A percentile compares a stretch with the other conserved stretches of the same genome.
phyloP scores from a whole-genome alignment of 2,113 vertebrate species.

The Symphodus melops region DNA sequence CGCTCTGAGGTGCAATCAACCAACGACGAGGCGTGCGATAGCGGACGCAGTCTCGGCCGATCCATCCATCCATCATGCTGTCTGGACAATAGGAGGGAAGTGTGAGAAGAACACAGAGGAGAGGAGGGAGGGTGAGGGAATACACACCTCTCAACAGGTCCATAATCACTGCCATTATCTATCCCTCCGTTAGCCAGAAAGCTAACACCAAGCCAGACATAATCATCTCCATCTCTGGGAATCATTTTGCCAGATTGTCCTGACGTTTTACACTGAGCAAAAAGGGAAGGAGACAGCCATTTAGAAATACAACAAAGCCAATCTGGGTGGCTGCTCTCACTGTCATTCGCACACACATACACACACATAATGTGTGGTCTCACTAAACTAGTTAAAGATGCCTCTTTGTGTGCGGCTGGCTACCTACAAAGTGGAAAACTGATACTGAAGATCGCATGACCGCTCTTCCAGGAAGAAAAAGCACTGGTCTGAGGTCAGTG shows the following conservation, averaged over 20 bases:
- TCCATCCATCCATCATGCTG: conserved; percentile 68
- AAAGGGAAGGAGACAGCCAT: conserved; percentile 47
- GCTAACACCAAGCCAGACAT: conserved; percentile 45
- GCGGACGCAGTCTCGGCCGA: conserved; percentile 39
- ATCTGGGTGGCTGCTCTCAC: conserved; percentile 44
- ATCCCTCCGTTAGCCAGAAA: conserved; percentile 41
- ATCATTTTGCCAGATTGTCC: conserved; percentile 59
- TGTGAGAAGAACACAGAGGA: conserved; percentile 49
- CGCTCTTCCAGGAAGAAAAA: conserved; percentile 72
- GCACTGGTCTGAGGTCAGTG: conserved; percentile 73
- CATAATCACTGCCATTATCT: conserved; percentile 66
- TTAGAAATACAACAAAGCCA: conserved; percentile 65
- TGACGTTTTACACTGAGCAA: conserved; percentile 57
- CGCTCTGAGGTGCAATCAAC: conserved; percentile 57
- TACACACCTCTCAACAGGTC: conserved; percentile 64
- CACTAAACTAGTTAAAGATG: conserved; percentile 76
- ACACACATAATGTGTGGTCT: conserved; percentile 64
- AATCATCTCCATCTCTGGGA: conserved; percentile 57
- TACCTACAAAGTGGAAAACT: conserved; percentile 75
- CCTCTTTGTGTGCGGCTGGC: conserved; percentile 61
- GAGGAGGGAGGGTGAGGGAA: conserved; percentile 27
- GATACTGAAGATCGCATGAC: conserved; percentile 72
- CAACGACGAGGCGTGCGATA: conserved; percentile 48
- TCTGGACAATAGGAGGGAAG: conserved; percentile 63
- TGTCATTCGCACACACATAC: not conserved